Evolutionary conservation across 2,888 invertebrate species (phyloP), one percentile per base, ranked within the genome.

Genomic region (Galerucella calmariensis): DNA sequence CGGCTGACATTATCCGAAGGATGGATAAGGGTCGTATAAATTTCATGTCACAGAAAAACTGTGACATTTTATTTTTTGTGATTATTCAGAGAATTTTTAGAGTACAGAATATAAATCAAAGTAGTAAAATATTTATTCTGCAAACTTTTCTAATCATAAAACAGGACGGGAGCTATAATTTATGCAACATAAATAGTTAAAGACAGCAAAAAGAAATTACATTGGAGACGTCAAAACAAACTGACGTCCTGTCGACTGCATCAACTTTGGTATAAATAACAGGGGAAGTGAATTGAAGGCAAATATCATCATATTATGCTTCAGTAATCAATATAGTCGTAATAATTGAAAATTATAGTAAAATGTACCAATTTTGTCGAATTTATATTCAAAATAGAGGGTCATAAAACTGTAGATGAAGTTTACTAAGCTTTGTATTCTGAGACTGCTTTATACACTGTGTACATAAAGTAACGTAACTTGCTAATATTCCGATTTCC

Each of bases 21-120:
- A 63, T 63, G 63, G 44, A 63, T 63, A 63, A 63, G 16, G 16
- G 35, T 41, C 44, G 63, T 12, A 41, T 16, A n/a, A n/a, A 27
- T 27, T 35, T 27, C 61, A 61, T 35, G 61, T 12, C 35, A 14
- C 35, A n/a, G 10, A n/a, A 6, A 63, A 63, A 16, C 12, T 11
- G 35, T 14, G 12, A 41, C 41, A 41, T 10, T 16, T 63, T 61
- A 41, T 14, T 63, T 62, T 14, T 44, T n/a, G 14, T 8, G 14
- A 53, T 53, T 48, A 48, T 14, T 41, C 14, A 48, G 12, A 46
- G 5, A 48, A 48, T 48, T 48, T 48, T 48, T 48, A 8, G 35
- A 41, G 35, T 41, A 41, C 48, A 9, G 48, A 14, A 48, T 48
- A 48, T 48, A 48, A 41, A 41, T 8, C 5, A 12, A 48, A 48